These are phyloP conservation scores for Pocillopora meandrina DNA, from an alignment of 92 coral and sea anemone species.

Conservation along the genomic window DNA sequence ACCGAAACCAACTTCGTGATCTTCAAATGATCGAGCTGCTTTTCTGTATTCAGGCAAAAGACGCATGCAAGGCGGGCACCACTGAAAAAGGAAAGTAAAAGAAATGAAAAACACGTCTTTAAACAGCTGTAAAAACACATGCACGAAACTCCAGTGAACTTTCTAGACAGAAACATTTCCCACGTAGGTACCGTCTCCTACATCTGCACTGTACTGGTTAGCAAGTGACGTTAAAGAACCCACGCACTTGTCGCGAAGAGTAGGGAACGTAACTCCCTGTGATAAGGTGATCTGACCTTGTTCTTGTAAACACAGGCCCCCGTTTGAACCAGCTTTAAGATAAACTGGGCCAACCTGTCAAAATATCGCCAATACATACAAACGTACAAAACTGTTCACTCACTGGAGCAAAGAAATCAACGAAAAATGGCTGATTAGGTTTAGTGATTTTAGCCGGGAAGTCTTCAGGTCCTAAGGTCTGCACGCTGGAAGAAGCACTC, in stretches of 20 bases:
- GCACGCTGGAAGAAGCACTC: constrained; percentile 87
- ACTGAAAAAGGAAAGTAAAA: constrained; percentile 43
- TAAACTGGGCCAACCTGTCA: background rate
- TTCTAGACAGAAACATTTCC: too few relatives aligned
- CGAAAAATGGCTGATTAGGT: constrained; percentile 88
- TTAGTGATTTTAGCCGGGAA: constrained; percentile 81
- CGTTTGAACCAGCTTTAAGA: background rate
- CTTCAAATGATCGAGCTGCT: constrained; percentile 83
- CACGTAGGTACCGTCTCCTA: too few relatives aligned
- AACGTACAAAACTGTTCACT: background rate
- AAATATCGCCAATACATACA: too few relatives aligned
- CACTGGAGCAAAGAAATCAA: constrained; percentile 99
- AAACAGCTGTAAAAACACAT: background rate
- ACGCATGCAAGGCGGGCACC: constrained; percentile 99
- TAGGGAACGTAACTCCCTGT: too few relatives aligned
- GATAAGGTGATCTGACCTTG: background rate
- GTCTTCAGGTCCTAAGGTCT: constrained; percentile 93
- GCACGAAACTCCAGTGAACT: background rate
- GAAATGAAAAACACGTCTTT: background rate
- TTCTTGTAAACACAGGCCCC: background rate
- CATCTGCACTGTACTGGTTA: too few relatives aligned
- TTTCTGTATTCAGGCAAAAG: constrained; percentile 96
- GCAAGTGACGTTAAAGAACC: too few relatives aligned
- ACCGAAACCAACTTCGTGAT: constrained; percentile 85
- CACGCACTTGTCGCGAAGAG: too few relatives aligned